These are phyloP conservation scores for Beaufortia kweichowensis DNA, from an alignment of 2,113 vertebrate species.

Conservation along the genomic window DNA sequence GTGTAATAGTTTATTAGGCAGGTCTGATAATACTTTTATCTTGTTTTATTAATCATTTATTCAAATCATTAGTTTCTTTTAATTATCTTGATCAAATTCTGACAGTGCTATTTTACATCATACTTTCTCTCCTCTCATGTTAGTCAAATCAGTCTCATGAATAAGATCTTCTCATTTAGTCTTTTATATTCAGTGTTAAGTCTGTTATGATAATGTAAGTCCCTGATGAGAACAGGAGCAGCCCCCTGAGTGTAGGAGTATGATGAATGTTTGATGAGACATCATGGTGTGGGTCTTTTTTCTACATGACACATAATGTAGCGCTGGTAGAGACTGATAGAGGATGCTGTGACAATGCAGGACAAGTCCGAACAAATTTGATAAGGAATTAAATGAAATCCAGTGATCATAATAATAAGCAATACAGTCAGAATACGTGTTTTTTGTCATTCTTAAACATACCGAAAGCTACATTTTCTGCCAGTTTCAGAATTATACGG, in stretches of 20 bases:
- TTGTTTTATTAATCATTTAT: not conserved
- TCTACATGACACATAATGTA: conserved; percentile 42
- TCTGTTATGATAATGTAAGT: conserved; percentile 26
- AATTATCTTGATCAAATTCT: not conserved
- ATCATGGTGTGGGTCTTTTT: conserved; percentile 16
- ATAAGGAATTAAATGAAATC: too few relatives aligned
- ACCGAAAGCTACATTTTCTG: too few relatives aligned
- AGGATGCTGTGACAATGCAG: too few relatives aligned
- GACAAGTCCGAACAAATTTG: too few relatives aligned
- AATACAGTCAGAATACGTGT: too few relatives aligned
- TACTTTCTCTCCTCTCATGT: not conserved
- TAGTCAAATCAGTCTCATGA: conserved; percentile 7
- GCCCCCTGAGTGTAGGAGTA: conserved; percentile 55
- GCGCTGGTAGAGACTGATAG: conserved; percentile 5
- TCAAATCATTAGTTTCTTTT: not conserved
- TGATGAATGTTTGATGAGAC: conserved; percentile 13
- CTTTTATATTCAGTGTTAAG: conserved; percentile 21
- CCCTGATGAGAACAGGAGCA: conserved; percentile 8
- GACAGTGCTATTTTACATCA: not conserved
- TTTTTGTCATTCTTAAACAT: too few relatives aligned
- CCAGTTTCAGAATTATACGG: too few relatives aligned
- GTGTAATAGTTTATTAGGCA: too few relatives aligned
- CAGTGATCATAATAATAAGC: too few relatives aligned
- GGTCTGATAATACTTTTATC: too few relatives aligned
- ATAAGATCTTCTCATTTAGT: conserved; percentile 13